These are phyloP conservation scores for Zaprionus lachaisei DNA, from an alignment of 1,140 invertebrate genomes.

Conservation along the genomic window DNA sequence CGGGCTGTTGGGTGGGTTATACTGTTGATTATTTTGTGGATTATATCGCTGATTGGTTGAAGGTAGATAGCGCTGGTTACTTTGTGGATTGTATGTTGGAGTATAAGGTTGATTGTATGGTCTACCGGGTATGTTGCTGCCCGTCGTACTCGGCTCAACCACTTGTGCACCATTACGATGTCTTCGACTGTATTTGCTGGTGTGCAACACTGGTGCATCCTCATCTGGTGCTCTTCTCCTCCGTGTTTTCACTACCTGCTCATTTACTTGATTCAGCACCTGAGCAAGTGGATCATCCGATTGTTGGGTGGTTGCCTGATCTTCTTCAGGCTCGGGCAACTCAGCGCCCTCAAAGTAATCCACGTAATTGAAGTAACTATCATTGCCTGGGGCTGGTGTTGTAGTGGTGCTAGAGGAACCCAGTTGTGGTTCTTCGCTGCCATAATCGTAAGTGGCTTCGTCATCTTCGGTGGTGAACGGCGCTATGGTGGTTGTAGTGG, in stretches of 20 bases:
- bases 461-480: conserved; percentile 36
- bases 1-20: background rate
- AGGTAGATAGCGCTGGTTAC: background rate
- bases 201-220: conserved; percentile 21
- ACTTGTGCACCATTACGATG: conserved; percentile 42
- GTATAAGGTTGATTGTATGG: conserved; percentile 6
- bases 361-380: conserved; percentile 69
- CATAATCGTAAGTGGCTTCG: conserved; percentile 49
- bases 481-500: conserved; percentile 32
- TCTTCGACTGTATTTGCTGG: conserved; percentile 60
- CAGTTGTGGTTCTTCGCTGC: conserved; percentile 53
- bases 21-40: background rate
- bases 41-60: background rate
- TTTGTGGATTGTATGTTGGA: background rate
- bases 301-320: conserved; percentile 44
- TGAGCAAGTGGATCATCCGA: conserved; percentile 58
- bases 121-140: conserved; percentile 2
- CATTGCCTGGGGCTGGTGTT: conserved; percentile 57
- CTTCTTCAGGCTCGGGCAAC: conserved; percentile 26
- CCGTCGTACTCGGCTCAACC: conserved; percentile 12
- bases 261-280: conserved; percentile 55
- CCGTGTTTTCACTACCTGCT: conserved; percentile 13
- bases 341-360: conserved; percentile 67
- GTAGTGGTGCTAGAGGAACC: conserved; percentile 59
- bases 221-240: conserved; percentile 34